Percentiles rank a stretch among this genome's conserved stretches.
These are phyloP conservation scores for Stercorarius parasiticus DNA, from an alignment of 2,113 vertebrate genomes.

Conservation along the genomic window DNA sequence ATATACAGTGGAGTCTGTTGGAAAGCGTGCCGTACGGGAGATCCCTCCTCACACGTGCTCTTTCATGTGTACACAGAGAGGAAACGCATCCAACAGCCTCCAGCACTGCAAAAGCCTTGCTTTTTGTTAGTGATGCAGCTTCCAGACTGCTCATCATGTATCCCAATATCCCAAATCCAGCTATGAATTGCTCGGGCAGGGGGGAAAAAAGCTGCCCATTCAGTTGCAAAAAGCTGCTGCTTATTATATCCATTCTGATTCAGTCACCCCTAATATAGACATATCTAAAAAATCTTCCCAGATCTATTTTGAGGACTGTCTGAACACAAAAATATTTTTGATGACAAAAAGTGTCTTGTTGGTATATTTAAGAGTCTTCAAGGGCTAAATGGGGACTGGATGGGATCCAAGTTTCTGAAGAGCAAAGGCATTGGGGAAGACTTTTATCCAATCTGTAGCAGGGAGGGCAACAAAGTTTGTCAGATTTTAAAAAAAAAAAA, in stretches of 20 bases:
- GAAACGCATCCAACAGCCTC: neutral
- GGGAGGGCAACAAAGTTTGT: neutral
- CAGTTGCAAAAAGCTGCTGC: neutral
- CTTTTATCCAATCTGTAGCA: neutral
- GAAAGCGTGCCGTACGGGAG: neutral
- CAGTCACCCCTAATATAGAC: constrained; percentile 12
- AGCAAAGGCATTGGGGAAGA: neutral
- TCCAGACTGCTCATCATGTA: neutral
- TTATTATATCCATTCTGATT: constrained; percentile 22
- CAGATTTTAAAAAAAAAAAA: neutral
- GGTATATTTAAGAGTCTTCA: constrained; percentile 16
- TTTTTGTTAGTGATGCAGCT: neutral
- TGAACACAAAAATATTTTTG: constrained; percentile 15
- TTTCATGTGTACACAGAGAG: accelerated
- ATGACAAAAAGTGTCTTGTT: constrained; percentile 33
- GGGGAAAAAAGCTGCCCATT: neutral
- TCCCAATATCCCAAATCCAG: neutral
- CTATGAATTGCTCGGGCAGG: neutral
- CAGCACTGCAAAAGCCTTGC: neutral
- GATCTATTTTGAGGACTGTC: constrained; percentile 60
- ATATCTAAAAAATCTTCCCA: constrained; percentile 33
- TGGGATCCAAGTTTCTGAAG: neutral
- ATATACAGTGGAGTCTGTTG: neutral
- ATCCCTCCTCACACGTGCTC: accelerated
- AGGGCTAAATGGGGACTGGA: constrained; percentile 45